Percentiles rank a stretch among this genome's conserved stretches.
Conservation (phyloP, 2,888 invertebrate species). For the Drosophila borealis region DNA sequence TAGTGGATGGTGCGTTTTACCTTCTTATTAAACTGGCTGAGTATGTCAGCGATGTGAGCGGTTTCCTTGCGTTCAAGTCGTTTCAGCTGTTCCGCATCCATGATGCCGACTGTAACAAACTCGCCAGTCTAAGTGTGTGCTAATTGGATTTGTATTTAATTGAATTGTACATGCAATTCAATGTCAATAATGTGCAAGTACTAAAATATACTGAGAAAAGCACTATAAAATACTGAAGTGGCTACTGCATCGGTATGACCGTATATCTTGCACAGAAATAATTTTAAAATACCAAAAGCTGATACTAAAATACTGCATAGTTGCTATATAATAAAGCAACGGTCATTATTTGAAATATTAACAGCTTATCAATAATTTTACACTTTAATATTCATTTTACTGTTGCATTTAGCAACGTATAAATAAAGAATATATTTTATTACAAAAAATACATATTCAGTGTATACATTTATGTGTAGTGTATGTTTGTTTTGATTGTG, state of each 20-base stretch:
- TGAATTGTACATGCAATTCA: conserved; percentile 40
- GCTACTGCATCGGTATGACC: neutral
- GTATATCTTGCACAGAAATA: neutral
- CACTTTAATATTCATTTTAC: conserved; percentile 14
- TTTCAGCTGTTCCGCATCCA: conserved; percentile 82
- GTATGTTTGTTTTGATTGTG: conserved; percentile 63
- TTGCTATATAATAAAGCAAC: neutral
- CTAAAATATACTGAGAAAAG: conserved; percentile 21
- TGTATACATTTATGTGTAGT: conserved; percentile 63
- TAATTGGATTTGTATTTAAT: conserved; percentile 59
- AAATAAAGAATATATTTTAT: conserved; percentile 62
- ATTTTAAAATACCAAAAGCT: neutral
- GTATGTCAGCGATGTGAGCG: conserved; percentile 71
- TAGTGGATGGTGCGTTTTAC: conserved; percentile 54
- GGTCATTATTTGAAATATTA: conserved; percentile 4
- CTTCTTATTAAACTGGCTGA: conserved; percentile 81
- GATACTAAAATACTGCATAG: neutral
- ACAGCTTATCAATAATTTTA: neutral
- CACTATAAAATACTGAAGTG: conserved; percentile 24
- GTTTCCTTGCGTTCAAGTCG: conserved; percentile 75
- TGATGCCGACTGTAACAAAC: conserved; percentile 49
- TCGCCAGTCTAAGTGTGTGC: conserved; percentile 21
- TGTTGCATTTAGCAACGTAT: conserved; percentile 33
- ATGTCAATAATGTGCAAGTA: conserved; percentile 41
- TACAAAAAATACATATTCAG: conserved; percentile 72